phyloP scores from a whole-genome alignment of 2,113 vertebrate species.

The Poeciliopsis occidentalis region DNA sequence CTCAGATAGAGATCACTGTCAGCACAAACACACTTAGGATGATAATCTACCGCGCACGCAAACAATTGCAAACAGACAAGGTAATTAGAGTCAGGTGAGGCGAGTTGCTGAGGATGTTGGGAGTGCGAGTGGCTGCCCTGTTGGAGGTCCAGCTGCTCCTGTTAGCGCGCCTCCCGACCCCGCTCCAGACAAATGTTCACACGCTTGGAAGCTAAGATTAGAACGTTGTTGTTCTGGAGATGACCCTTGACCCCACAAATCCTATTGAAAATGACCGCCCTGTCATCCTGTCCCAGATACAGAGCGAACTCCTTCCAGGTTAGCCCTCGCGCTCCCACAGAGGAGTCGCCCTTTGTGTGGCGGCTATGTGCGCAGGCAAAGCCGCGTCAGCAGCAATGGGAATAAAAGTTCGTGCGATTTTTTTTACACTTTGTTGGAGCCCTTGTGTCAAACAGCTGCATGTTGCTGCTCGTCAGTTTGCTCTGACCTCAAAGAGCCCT shows the following conservation, averaged over 20 bases:
- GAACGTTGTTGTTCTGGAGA: constrained; percentile 50
- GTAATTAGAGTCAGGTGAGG: constrained; percentile 42
- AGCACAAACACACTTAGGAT: constrained; percentile 57
- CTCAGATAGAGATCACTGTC: constrained; percentile 60
- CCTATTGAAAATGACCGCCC: constrained; percentile 64
- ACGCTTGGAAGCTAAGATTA: constrained; percentile 62
- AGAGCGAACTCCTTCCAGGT: constrained; percentile 11
- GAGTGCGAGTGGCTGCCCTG: neutral
- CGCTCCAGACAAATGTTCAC: constrained; percentile 42
- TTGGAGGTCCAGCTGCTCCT: constrained; percentile 26
- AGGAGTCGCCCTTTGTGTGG: constrained; percentile 1
- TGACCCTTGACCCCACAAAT: constrained; percentile 68
- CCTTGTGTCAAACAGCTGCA: neutral
- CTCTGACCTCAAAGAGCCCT: constrained; percentile 44
- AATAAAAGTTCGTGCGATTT: neutral
- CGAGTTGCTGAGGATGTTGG: constrained; percentile 18
- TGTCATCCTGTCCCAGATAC: constrained; percentile 63
- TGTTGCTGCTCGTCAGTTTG: neutral
- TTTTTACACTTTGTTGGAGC: neutral
- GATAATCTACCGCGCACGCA: constrained; percentile 52
- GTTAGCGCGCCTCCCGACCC: constrained; percentile 32
- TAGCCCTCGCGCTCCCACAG: neutral
- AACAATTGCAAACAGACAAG: constrained; percentile 49
- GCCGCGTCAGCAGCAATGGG: too few species aligned
- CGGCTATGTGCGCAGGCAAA: neutral